Evolutionary conservation across 2,888 invertebrate species (phyloP), one percentile per base, ranked within the genome.

Genomic region (Stomorhina lunata): DNA sequence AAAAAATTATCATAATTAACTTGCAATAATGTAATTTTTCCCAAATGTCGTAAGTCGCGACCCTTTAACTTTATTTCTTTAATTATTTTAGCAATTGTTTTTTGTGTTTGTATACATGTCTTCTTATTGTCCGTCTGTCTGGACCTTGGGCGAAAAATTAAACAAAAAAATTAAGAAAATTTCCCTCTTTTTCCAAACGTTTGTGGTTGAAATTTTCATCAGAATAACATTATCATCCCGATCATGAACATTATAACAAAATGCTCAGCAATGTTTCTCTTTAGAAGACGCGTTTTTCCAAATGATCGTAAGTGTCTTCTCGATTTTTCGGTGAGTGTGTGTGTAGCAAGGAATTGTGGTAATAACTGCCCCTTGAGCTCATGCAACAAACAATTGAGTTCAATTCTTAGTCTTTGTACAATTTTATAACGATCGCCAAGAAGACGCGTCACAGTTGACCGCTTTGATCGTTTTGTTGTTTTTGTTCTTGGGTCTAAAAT

Each of bases 381-480:
- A 81, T 72, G 77, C 77, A 72, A 65, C 34, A 59, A 29, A 25
- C 32, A n/a, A n/a, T n/a, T n/a, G n/a, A n/a, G 22, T 20, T 71
- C 32, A 34, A 45, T 69, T 53, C 22, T 32, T 48, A 45, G 29
- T 59, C 34, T 15, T 53, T 53, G 20, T 29, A 65, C 40, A 77
- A 25, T 73, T 55, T 75, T 55, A 50, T 82, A 73, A 83, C 45
- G 66, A 84, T 81, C 76, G 79, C 50, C 81, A 79, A 43, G 72
- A 84, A 81, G 84, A 84, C 79, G 72, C 81, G 81, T 81, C 84
- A 84, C 81, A 81, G 79, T 84, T 84, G 84, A 79, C 75, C 84
- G 84, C 81, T 76, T 76, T 72, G 76, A 76, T 78, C 66, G 81
- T 78, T 79, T 79, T 65, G 50, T 59, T 69, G 55, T 76, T 45